Base-by-base conservation (phyloP, 92 coral and sea anemone genomes). In the Parazoanthus swiftii region DNA sequence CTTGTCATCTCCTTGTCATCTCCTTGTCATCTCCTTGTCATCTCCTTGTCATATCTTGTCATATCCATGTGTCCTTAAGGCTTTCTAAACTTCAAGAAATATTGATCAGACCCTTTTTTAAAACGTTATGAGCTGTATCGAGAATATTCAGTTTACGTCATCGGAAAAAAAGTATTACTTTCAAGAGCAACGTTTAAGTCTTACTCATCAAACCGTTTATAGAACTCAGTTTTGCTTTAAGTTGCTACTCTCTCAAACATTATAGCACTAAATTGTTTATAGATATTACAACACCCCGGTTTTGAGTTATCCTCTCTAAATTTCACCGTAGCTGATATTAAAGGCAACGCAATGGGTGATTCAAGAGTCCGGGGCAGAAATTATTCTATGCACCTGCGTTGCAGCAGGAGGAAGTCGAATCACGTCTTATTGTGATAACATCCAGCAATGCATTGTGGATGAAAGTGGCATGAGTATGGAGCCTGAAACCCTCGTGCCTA, bases 401-500 rank as follows among this genome's bases (percentile, higher is more conserved):
- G 74, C 89, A 18, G 90, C 96, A 7, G 94, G 91, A 36, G 85
- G 92, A 86, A 79, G 85, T 14, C 90, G 94, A n/a, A 75, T 94
- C 20, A 38, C n/a, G n/a, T 4, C 26, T 11, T 68, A 85, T 23
- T 90, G 92, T 77, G 54, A 79, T 26, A 80, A 58, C 36, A 81
- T 81, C 73, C 85, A 88, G 86, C 95, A 94, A 48, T 94, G 96
- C 83, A 94, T 94, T 86, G 94, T 94, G 79, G 96, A 94, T 90
- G 96, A 94, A 76, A 92, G 96, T 76, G 95, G 96, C 81, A 94
- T 94, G 96, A 90, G 96, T 82, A 88, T 92, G 90, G 96, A 94
- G 75, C 93, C 95, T 54, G 96, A 94, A 77, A 85, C 96, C 23
- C 91, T 94, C 48, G 90, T 93, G 79, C 95, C 95, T 0, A 90